Evolutionary conservation across 2,888 invertebrate genomes (phyloP), one percentile per base, ranked within the genome.

Genomic region (Argynnis bischoffii): DNA sequence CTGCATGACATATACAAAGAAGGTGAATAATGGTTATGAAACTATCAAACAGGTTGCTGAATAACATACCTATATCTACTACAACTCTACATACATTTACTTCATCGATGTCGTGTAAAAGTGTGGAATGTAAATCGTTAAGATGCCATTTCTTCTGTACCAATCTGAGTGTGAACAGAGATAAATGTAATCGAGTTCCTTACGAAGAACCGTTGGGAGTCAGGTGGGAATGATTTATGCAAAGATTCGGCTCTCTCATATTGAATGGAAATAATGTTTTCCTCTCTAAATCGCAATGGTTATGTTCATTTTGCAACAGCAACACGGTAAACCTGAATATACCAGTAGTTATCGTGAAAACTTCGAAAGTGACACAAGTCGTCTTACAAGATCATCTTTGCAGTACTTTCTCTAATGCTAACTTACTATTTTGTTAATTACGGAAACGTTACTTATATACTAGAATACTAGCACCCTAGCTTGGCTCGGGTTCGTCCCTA

Each of bases 161-260:
- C 48, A 50, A 18, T 66, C 55, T 50, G 60, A 60, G 67, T 69
- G 69, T 67, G 65, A 69, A 66, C 57, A 63, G 64, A 71, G 69
- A 69, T 69, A 71, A 73, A 68, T 60, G 67, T 72, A 74, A 72
- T 74, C 70, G 69, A 72, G 69, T 72, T 68, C 69, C 66, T 31
- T 35, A 56, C 60, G 59, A 56, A 57, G 60, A 69, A 68, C 70
- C 69, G 67, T 67, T 69, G 64, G 65, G 69, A 67, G 64, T 67
- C 67, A 68, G 70, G 66, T 72, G 63, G 35, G 59, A 66, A 73
- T 73, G 72, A 73, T 73, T 73, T 72, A 70, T 67, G 67, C 64
- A 55, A 47, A 51, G 57, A 65, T 65, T 67, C 64, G 67, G 64
- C 66, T 60, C 63, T 63, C 63, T 64, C 67, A 67, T 71, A 71